Base-by-base conservation (phyloP, 2,797 vertebrate genomes). In the Coranthus polyacanthus region DNA sequence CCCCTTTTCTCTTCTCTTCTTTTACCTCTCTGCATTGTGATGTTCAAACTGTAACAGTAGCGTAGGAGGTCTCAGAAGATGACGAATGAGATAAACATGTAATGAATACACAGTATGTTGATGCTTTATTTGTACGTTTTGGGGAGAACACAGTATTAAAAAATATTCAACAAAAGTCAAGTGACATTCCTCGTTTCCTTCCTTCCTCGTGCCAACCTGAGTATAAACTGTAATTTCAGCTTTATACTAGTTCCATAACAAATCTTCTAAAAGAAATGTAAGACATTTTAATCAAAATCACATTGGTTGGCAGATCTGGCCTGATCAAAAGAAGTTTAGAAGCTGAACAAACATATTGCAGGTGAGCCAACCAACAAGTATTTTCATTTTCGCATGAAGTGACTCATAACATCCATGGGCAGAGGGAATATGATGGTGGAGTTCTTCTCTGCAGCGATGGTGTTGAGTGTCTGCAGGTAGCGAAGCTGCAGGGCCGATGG, bases 341-440 rank as follows among this genome's bases (percentile, higher is more conserved):
- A 29, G 3, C 26, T 29, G 26, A 29, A 29, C 8, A 7, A n/a
- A n/a, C 8, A 29, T 5, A 29, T 29, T 7, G 8, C 26, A 29
- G 5, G 8, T n/a, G 13, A 39, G 5, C 38, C 12, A 39, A 15
- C 13, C 15, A 13, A 39, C 13, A 5, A 39, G 13, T 39, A 12
- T 39, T 13, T 12, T 89, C 60, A 87, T 67, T 94, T 94, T 20
- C 26, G 49, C 53, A 95, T 82, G 50, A 94, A 94, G 68, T 90
- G 90, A 49, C 57, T 29, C 0, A 95, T 20, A 2, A 95, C 0
- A 2, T 95, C 94, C 39, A 95, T 92, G 62, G 94, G 94, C 73
- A 95, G 81, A 11, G 94, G 94, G 87, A 95, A 95, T 79, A 95
- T 88, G 74, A 95, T 95, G 74, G 94, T 95, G 79, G 94, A 95